Base-by-base conservation (phyloP, 2,113 vertebrate species). In the Caranx ignobilis region DNA sequence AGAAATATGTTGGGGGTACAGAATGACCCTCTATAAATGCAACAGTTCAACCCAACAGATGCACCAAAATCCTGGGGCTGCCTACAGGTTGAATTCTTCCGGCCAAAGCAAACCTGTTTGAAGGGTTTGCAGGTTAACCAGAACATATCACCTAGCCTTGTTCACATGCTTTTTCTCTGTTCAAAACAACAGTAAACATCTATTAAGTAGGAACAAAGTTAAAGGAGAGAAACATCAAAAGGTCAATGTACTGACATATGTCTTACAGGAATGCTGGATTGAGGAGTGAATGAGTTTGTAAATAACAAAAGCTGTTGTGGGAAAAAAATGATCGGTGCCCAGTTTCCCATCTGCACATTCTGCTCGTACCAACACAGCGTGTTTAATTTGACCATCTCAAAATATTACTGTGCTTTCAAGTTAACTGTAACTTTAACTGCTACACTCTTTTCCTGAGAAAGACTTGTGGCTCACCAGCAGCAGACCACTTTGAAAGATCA, bases 21-120 rank as follows among this genome's bases (percentile, higher is more conserved):
- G 15, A 72, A 47, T 41, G 56, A 52, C 54, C 11, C 31, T 75
- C 32, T 34, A 12, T 35, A 31, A 66, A 60, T 32, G n/a, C 11
- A 71, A 59, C 15, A 39, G 39, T 48, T 6, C 47, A 37, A 55
- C 60, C 31, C 26, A 75, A 45, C 32, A 37, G 11, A 71, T 2
- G 31, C 9, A 68, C 55, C 82, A 21, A 75, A 85, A 77, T 77
- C 74, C 66, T 60, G 67, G 45, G 41, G 55, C 63, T 71, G 45
- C 61, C 75, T 59, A 63, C 81, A 88, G 76, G 81, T 75, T 71
- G 19, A 43, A 60, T 57, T 59, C n/a, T 13, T 86, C 41, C 13
- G 48, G 55, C 26, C 52, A 39, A 13, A 11, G 21, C 47, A 55
- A 11, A 31, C 31, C 35, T 65, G 19, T 52, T 39, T 47, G 8